A percentile compares a stretch with the other conserved stretches of the same genome.
These are phyloP conservation scores for Tylochromis polylepis DNA, from an alignment of 2,113 vertebrate genomes.

Conservation along the genomic window DNA sequence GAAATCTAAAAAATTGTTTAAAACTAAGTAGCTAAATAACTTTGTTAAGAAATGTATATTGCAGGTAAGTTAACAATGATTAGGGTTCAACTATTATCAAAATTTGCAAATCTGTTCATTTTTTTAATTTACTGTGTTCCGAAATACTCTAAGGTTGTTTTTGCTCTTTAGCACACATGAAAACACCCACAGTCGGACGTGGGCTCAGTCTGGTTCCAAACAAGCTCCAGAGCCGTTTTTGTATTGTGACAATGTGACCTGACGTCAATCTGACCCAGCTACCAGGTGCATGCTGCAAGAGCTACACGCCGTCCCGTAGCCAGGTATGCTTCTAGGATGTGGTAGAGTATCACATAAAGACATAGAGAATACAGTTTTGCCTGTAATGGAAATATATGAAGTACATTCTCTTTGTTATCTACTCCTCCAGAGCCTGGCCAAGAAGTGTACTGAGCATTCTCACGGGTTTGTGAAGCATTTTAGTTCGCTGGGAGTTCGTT, in stretches of 20 bases:
- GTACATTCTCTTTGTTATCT: background rate
- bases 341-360: background rate
- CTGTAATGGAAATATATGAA: background rate
- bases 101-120: background rate
- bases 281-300: accelerated
- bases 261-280: background rate
- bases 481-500: background rate
- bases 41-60: background rate
- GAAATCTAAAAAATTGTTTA: background rate
- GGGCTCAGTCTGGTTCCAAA: background rate
- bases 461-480: background rate
- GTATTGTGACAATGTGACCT: background rate
- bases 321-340: background rate
- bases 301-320: background rate
- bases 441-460: background rate
- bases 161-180: background rate
- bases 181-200: background rate
- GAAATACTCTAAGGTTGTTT: background rate
- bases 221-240: background rate
- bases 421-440: background rate
- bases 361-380: background rate
- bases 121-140: background rate
- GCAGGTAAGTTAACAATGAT: background rate
- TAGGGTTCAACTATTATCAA: background rate
- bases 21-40: background rate